Percentiles rank a stretch among this genome's conserved stretches.
Evolutionary conservation across 92 coral and sea anemone species (phyloP).

Genomic region (Epizoanthus fatuus): DNA sequence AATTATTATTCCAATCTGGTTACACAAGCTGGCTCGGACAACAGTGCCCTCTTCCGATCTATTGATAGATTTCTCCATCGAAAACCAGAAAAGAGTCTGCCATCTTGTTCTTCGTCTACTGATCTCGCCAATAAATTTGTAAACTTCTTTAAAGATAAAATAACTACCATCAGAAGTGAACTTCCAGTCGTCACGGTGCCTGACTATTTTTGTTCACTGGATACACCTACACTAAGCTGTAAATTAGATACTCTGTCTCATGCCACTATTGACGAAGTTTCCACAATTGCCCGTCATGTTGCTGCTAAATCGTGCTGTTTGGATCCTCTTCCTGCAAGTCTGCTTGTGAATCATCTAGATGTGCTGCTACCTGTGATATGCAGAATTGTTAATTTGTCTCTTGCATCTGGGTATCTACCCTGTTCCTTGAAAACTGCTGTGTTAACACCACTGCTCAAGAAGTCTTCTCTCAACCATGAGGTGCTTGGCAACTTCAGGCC

Average conservation of each 20-base stretch:
- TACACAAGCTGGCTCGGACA: slow-evolving; percentile 17
- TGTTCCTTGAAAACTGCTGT: slow-evolving; percentile 53
- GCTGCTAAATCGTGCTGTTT: slow-evolving; percentile 49
- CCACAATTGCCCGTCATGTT: slow-evolving; percentile 9
- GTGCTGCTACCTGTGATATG: slow-evolving; percentile 53
- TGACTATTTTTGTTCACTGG: slow-evolving; percentile 4
- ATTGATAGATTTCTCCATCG: slow-evolving; percentile 44
- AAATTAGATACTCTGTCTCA: slow-evolving; percentile 23
- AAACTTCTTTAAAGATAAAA: slow-evolving; percentile 28
- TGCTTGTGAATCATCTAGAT: slow-evolving; percentile 37
- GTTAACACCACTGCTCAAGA: slow-evolving; percentile 53
- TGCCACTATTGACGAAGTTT: slow-evolving; percentile 7
- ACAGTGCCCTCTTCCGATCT: slow-evolving; percentile 5
- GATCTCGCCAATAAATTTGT: slow-evolving; percentile 36
- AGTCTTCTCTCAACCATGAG: slow-evolving; percentile 61
- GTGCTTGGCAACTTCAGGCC: slow-evolving; percentile 16
- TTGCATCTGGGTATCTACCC: slow-evolving; percentile 45
- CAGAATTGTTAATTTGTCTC: slow-evolving; percentile 49
- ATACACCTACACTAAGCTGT: neutral
- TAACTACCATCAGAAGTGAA: slow-evolving; percentile 35
- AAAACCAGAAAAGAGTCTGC: slow-evolving; percentile 19
- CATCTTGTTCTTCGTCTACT: slow-evolving; percentile 23
- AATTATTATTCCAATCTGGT: slow-evolving; percentile 35
- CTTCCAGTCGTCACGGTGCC: neutral
- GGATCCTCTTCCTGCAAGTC: slow-evolving; percentile 60